These are phyloP conservation scores for Sarcophaga peregrina DNA, from an alignment of 1,140 invertebrate genomes.

Conservation along the genomic window DNA sequence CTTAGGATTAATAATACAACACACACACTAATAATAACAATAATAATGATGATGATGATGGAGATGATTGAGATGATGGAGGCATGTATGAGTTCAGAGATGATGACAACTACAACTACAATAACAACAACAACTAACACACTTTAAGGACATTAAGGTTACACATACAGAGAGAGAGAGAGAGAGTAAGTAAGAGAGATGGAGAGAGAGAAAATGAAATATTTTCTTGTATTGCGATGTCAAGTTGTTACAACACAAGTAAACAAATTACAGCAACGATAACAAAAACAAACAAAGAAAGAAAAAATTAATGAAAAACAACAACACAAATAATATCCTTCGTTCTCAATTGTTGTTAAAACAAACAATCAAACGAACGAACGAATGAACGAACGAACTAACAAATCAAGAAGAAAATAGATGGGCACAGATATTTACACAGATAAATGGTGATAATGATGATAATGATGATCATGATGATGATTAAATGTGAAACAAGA, in stretches of 20 bases:
- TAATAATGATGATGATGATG: background rate
- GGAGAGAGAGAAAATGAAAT: background rate
- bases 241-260: background rate
- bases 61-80: too few relatives aligned
- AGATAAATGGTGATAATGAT: background rate
- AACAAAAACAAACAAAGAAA: too few relatives aligned
- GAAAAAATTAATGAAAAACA: background rate
- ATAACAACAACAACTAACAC: conserved; percentile 1
- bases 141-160: conserved; percentile 11
- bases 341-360: background rate
- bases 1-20: too few relatives aligned
- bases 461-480: too few relatives aligned
- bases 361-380: background rate
- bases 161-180: background rate
- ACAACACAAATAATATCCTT: background rate
- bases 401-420: background rate
- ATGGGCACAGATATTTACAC: background rate
- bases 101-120: conserved; percentile 13
- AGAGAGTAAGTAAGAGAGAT: too few relatives aligned
- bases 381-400: too few relatives aligned
- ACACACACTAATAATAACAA: background rate
- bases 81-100: background rate
- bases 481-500: background rate
- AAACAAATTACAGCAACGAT: background rate
- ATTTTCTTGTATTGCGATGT: background rate